Conservation (phyloP, 2,113 vertebrate genomes). For the Cephalopholis sonnerati region DNA sequence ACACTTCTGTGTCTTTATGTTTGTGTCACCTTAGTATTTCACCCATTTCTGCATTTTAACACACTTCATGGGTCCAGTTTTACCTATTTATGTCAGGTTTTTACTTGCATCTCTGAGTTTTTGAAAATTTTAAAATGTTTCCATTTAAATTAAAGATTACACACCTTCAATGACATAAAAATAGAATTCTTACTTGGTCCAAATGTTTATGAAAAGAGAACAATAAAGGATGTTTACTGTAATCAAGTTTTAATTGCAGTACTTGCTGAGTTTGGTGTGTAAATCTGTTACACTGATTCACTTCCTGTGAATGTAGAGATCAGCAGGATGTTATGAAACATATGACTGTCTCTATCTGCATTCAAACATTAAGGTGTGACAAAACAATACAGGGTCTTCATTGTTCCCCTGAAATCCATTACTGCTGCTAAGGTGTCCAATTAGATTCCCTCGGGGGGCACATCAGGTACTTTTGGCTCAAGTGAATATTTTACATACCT, state of each 20-base stretch:
- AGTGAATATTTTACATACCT: conserved; percentile 68
- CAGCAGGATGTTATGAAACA: not conserved
- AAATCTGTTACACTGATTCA: not conserved
- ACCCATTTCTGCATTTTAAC: not conserved
- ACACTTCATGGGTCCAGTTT: not conserved
- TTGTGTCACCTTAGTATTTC: not conserved
- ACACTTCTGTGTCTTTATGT: not conserved
- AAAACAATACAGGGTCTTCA: not conserved
- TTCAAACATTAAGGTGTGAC: not conserved
- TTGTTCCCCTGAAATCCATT: not conserved
- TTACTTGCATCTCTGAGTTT: too few species aligned
- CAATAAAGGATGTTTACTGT: not conserved
- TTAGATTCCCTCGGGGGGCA: not conserved
- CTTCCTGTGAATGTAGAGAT: not conserved
- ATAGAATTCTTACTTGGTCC: too few species aligned
- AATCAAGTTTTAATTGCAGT: too few species aligned
- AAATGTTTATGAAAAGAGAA: not conserved
- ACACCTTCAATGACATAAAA: not conserved
- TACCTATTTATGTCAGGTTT: not conserved
- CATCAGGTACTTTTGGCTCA: not conserved
- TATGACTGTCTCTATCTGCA: not conserved
- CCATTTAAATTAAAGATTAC: not conserved
- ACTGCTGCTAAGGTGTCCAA: not conserved
- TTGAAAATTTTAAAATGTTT: not conserved
- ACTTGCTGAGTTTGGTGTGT: not conserved